phyloP scores from a whole-genome alignment of 2,797 vertebrate species.

The Gymnoscopelus braueri region DNA sequence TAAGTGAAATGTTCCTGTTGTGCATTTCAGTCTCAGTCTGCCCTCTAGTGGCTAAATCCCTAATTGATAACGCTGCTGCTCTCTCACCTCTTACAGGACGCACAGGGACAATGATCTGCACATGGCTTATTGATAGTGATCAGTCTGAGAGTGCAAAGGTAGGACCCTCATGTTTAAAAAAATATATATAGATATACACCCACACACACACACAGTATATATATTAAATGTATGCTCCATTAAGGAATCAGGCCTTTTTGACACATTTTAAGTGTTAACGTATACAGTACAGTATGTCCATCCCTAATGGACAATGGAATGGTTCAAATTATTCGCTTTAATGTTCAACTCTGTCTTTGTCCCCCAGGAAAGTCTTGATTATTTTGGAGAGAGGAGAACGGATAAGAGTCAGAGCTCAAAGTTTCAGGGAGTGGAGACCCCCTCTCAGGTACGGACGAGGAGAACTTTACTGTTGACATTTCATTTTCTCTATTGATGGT shows the following conservation, averaged over 20 bases:
- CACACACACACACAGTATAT: no score
- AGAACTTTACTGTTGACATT: not conserved
- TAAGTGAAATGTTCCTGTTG: not conserved
- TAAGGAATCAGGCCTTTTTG: no score
- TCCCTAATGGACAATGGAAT: not conserved
- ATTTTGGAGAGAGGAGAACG: conserved; percentile 94
- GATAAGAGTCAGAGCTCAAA: conserved; percentile 91
- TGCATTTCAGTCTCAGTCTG: not conserved
- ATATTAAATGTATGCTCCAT: no score
- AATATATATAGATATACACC: no score
- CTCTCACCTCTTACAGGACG: conserved; percentile 81
- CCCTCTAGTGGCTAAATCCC: conserved; percentile 13
- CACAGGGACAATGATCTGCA: conserved; percentile 94
- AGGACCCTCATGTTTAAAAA: not conserved
- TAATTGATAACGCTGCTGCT: not conserved
- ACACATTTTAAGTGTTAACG: no score
- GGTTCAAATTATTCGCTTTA: not conserved
- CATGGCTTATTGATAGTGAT: conserved; percentile 91
- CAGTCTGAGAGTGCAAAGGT: conserved; percentile 93
- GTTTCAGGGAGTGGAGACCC: conserved; percentile 97
- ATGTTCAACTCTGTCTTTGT: not conserved
- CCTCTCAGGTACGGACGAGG: conserved; percentile 88
- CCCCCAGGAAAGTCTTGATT: conserved; percentile 89
- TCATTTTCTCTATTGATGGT: not conserved
- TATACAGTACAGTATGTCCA: no score